A percentile compares a stretch with the other conserved stretches of the same genome.
Evolutionary conservation across 1,140 invertebrate genomes (phyloP).

Genomic region (Propsilocerus akamusi): DNA sequence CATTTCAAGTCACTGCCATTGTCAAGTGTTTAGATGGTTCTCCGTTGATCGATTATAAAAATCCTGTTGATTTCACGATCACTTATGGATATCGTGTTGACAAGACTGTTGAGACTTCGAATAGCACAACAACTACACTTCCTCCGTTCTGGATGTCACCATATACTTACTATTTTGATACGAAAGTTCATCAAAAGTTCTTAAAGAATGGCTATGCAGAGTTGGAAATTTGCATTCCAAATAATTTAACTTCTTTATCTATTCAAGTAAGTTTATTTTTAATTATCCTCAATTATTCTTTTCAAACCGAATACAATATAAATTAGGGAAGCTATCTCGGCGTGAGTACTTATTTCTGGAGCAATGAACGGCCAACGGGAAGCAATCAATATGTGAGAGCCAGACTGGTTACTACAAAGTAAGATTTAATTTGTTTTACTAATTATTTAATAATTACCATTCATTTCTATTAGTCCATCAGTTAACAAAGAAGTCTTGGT

Average conservation of each 20-base stretch:
- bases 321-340: slow-evolving; percentile 44
- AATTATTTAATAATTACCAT: slow-evolving; percentile 3
- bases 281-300: slow-evolving; percentile 6
- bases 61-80: slow-evolving; percentile 41
- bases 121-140: no score
- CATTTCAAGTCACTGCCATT: slow-evolving; percentile 56
- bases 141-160: no score
- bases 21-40: slow-evolving; percentile 54
- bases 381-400: slow-evolving; percentile 60
- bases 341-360: slow-evolving; percentile 40
- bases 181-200: no score
- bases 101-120: no score
- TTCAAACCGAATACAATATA: slow-evolving; percentile 6
- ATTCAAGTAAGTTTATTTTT: slow-evolving; percentile 13
- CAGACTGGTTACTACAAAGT: slow-evolving; percentile 41
- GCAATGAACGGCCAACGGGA: slow-evolving; percentile 51
- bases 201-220: slow-evolving; percentile 49
- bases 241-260: slow-evolving; percentile 26
- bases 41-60: slow-evolving; percentile 39
- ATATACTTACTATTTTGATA: slow-evolving; percentile 35
- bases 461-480: slow-evolving; percentile 24
- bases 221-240: slow-evolving; percentile 46
- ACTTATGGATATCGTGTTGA: slow-evolving; percentile 23
- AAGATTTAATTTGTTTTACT: neutral
- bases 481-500: slow-evolving; percentile 65